Base-by-base conservation (phyloP, 1,140 invertebrate genomes). In the Calliphora vicina region DNA sequence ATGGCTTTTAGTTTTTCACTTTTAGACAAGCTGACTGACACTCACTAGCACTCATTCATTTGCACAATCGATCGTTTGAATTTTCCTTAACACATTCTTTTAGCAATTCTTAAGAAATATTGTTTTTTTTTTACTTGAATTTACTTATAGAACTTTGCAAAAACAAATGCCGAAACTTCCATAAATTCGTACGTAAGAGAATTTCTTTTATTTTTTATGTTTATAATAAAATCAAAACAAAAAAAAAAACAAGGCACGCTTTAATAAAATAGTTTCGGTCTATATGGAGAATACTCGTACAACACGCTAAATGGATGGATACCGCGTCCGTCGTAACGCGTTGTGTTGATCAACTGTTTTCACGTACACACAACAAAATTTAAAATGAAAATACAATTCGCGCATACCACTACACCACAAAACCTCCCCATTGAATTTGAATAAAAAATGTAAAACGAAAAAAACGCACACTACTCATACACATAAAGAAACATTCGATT, bases 251-350 rank as follows among this genome's bases (percentile, higher is more conserved):
- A 45, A 43, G 42, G 74, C 74, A 78, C 35, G 74, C 74, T 78
- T 78, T 78, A 43, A 43, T 43, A 45, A 78, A 78, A 43, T 23
- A 78, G 61, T 67, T 67, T 67, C 20, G 61, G 61, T 67, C 61
- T 67, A 67, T 67, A 67, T 67, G 12, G n/a, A 50, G 45, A 50
- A 50, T 35, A 35, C 10, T 35, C 35, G 10, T 35, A 35, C 35
- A 35, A 35, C 45, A 50, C 45, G 45, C 35, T 8, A 35, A 35
- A 20, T 67, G n/a, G 61, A 23, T 67, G 74, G 17, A 78, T 43
- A 35, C n/a, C 74, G 23, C 72, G 74, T 78, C 74, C 74, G 35
- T 43, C 74, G 74, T 78, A 78, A 78, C 74, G 74, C 74, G 74
- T 45, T 35, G 35, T 35, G 20, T 29, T 78, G 35, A 78, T 43